A percentile compares a stretch with the other conserved stretches of the same genome.
These are phyloP conservation scores for Sebastes cheni DNA, from an alignment of 2,797 vertebrate species.

Conservation along the genomic window DNA sequence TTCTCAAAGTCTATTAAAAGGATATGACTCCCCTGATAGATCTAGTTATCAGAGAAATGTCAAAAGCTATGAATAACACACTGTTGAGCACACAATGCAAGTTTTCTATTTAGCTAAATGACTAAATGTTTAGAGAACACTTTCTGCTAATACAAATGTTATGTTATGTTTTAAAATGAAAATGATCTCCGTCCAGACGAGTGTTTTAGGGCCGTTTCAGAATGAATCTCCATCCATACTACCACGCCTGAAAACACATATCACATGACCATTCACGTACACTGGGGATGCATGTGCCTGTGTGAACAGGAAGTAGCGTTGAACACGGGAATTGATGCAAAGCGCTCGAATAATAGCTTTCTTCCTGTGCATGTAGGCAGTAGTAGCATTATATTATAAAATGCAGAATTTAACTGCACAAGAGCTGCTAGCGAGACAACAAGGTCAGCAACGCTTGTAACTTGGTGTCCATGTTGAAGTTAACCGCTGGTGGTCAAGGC, in stretches of 20 bases:
- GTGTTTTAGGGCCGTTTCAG: no score
- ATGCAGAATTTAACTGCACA: neutral
- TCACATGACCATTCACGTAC: no score
- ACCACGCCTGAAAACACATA: no score
- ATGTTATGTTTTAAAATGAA: neutral
- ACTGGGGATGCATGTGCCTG: no score
- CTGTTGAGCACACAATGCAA: neutral
- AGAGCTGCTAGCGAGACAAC: neutral
- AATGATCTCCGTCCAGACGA: no score
- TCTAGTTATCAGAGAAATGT: neutral
- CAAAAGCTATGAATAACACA: neutral
- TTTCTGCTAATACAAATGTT: neutral
- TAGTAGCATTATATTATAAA: neutral
- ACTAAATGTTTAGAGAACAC: neutral
- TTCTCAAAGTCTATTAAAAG: no score
- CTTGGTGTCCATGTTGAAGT: neutral
- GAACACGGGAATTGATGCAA: neutral
- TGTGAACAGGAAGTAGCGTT: neutral
- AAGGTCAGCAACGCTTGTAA: neutral
- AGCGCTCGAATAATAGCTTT: neutral
- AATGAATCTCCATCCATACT: no score
- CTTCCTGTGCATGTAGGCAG: neutral
- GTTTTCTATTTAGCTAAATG: neutral
- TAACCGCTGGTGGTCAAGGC: neutral
- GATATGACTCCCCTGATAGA: neutral